Evolutionary conservation across 2,797 vertebrate genomes (phyloP).

Genomic region (Poecilia picta): DNA sequence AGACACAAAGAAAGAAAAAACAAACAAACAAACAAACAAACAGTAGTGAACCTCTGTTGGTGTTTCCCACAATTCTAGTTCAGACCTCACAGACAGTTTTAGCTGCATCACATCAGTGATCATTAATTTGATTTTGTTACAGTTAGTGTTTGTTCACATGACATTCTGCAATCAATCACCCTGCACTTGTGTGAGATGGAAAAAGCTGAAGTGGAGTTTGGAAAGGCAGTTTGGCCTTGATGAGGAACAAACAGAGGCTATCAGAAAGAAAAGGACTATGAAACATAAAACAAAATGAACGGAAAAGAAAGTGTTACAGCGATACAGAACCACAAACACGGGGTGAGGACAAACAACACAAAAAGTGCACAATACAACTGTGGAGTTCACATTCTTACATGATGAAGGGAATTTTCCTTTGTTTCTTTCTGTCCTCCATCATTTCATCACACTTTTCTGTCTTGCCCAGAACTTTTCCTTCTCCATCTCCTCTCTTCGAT

Average conservation of each 20-base stretch:
- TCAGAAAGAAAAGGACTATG: constrained; percentile 31
- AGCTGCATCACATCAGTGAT: constrained; percentile 8
- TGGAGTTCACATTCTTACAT: constrained; percentile 81
- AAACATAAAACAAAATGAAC: constrained; percentile 53
- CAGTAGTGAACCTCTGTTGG: background rate
- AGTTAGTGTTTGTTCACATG: constrained; percentile 19
- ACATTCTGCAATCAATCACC: constrained; percentile 15
- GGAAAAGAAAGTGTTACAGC: constrained; percentile 47
- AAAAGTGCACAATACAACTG: constrained; percentile 46
- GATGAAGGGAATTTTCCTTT: constrained; percentile 72
- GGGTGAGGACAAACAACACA: constrained; percentile 56
- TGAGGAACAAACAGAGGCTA: constrained; percentile 55
- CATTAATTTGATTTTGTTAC: constrained; percentile 18
- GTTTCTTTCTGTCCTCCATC: constrained; percentile 59
- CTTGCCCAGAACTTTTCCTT: constrained; percentile 72
- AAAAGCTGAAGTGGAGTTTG: constrained; percentile 24
- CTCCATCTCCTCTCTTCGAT: constrained; percentile 71
- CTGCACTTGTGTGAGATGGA: constrained; percentile 48
- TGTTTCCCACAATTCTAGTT: background rate
- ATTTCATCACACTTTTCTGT: constrained; percentile 65
- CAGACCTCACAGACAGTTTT: constrained; percentile 2
- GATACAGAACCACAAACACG: constrained; percentile 48
- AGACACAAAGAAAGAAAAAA: background rate
- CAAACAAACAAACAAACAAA: background rate
- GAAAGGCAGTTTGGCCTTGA: constrained; percentile 63